Evolutionary conservation across 2,797 vertebrate species (phyloP).

Genomic region (Scarus forsteni): DNA sequence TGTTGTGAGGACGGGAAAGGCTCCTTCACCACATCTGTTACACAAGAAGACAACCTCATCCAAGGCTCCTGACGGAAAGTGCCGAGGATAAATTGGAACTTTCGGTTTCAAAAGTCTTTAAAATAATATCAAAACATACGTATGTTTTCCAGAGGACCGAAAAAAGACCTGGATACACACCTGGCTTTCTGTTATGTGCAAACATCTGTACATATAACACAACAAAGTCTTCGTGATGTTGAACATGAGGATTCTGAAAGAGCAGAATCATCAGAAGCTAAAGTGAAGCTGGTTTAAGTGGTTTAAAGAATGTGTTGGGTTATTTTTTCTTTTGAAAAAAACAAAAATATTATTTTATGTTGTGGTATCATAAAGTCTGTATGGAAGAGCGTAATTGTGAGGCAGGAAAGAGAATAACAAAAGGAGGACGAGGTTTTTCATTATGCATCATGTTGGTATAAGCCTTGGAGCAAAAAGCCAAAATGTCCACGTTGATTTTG

Average conservation of each 20-base stretch:
- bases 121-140: not conserved
- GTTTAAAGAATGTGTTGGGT: constrained; percentile 5
- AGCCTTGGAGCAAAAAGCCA: no score
- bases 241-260: constrained; percentile 4
- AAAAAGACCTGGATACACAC: constrained; percentile 3
- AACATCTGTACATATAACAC: not conserved
- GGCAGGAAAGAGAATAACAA: no score
- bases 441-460: no score
- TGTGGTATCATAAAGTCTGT: not conserved
- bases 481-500: no score
- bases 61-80: constrained; percentile 18
- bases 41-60: constrained; percentile 30
- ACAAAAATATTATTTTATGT: not conserved
- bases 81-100: constrained; percentile 14
- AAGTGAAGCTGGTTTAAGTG: constrained; percentile 4
- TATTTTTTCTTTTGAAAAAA: constrained; percentile 19
- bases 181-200: constrained; percentile 11
- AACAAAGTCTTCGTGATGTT: not conserved
- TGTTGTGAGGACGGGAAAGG: constrained; percentile 74
- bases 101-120: constrained; percentile 13
- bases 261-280: constrained; percentile 9
- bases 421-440: no score
- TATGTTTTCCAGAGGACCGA: not conserved
- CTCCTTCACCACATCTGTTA: constrained; percentile 73
- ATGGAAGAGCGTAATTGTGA: no score